A percentile compares a stretch with the other conserved stretches of the same genome.
These are phyloP conservation scores for Idaea straminata DNA, from an alignment of 2,888 invertebrate species.

Conservation along the genomic window DNA sequence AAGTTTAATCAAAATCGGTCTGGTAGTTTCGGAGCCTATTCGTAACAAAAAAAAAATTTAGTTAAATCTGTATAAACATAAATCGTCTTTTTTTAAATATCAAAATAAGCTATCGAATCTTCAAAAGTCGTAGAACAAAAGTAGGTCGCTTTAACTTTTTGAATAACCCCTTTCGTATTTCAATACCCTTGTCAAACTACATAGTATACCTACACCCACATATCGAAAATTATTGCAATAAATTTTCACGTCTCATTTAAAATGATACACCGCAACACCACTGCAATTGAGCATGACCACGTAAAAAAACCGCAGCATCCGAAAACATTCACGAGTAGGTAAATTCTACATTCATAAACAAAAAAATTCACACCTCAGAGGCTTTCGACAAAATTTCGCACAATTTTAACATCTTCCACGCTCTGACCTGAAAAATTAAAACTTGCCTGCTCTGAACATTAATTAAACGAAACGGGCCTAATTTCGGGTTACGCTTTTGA, in stretches of 20 bases:
- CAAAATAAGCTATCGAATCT: no score
- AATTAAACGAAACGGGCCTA: constrained; percentile 65
- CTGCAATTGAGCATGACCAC: constrained; percentile 25
- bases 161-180: no score
- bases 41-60: no score
- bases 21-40: no score
- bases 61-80: no score
- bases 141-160: no score
- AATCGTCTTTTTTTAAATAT: no score
- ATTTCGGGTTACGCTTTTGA: constrained; percentile 64
- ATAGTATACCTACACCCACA: no score
- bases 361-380: constrained; percentile 58
- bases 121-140: no score
- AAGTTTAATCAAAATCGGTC: no score
- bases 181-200: no score
- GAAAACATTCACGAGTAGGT: constrained; percentile 20
- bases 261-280: constrained; percentile 19
- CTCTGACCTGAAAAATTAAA: constrained; percentile 17
- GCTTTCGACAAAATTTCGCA: constrained; percentile 38
- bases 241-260: constrained; percentile 4
- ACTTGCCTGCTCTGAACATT: constrained; percentile 43
- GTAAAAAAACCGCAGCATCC: constrained; percentile 24
- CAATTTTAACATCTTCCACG: constrained; percentile 48
- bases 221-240: neutral
- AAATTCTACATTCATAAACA: constrained; percentile 37